Base-by-base conservation (phyloP, 2,113 vertebrate species). In the Gnathochromis pfefferi region DNA sequence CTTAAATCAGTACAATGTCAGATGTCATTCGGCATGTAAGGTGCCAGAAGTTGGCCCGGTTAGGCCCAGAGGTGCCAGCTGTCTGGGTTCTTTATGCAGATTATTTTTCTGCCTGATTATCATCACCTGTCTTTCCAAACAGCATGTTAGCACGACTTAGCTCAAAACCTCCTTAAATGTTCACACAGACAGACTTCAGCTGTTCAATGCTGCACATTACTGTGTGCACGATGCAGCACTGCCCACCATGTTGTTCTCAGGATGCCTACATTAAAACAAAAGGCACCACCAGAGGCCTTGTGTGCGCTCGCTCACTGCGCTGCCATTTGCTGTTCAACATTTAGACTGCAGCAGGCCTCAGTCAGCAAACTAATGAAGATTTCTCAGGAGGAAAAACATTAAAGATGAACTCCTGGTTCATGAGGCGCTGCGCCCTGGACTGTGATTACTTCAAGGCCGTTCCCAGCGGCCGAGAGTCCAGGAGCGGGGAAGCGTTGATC, bases 231-330 rank as follows among this genome's bases (percentile, higher is more conserved):
- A 33, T 79, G 19, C 57, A 53, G 42, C 23, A n/a, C 28, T 11
- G 49, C 60, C 57, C 87, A 80, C 65, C 88, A 84, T 86, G 85
- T 87, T 90, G 86, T 84, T 85, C 26, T 86, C 57, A 21, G 33
- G 6, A 45, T 40, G 55, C 55, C 17, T 49, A 83, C 68, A n/a
- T 17, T 23, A 75, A 88, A 55, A 5, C 49, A 79, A 38, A 75
- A 81, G 26, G 35, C 23, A 53, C 31, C 45, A 26, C 3, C n/a
- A 54, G 1, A 75, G 40, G 68, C 68, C 65, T 82, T 35, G 60
- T 17, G 33, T 14, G 70, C 7, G 0, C 42, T 78, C 6, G 2
- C 42, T 49, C 42, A 49, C 26, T 40, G 42, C n/a, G 31, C 82
- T 84, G 87, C 85, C 92, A 65, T 42, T 85, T 86, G 9, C 58